Evolutionary conservation across 2,113 vertebrate species (phyloP).

Genomic region (Cynocephalus volans): DNA sequence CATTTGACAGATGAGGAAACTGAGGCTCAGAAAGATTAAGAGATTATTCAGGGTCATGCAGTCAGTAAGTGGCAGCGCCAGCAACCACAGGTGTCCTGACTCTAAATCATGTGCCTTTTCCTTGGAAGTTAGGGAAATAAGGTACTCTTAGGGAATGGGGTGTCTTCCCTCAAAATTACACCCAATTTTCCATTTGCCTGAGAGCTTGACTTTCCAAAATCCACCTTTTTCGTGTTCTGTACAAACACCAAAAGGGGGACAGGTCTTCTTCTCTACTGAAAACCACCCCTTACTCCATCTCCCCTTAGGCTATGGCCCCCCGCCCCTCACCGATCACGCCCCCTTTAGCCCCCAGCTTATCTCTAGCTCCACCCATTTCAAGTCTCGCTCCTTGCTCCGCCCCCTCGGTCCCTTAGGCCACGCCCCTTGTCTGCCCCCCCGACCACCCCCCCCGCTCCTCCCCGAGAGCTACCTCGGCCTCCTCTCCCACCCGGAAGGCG

Average conservation of each 20-base stretch:
- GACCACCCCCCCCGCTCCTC: slow-evolving; percentile 73
- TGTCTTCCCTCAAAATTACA: not conserved
- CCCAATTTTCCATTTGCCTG: not conserved
- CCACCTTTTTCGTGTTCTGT: not conserved
- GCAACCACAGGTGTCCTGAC: not conserved
- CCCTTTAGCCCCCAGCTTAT: not conserved
- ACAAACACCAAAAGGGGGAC: not conserved
- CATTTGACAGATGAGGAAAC: slow-evolving; percentile 37
- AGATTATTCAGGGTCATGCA: slow-evolving; percentile 9
- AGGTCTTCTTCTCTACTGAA: not conserved
- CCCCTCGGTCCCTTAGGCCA: not conserved
- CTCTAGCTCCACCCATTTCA: not conserved
- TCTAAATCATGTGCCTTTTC: not conserved
- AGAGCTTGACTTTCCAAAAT: slow-evolving; percentile 40
- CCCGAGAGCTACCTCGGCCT: slow-evolving; percentile 41
- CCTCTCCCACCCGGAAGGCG: slow-evolving; percentile 55
- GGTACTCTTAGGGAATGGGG: not conserved
- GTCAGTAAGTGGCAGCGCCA: not conserved
- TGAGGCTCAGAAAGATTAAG: slow-evolving; percentile 21
- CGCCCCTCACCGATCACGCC: not conserved
- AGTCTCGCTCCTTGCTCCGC: not conserved
- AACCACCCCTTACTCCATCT: not conserved
- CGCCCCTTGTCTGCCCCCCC: slow-evolving; percentile 52
- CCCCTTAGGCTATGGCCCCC: not conserved
- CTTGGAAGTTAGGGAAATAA: not conserved